These are phyloP conservation scores for Cheilosia variabilis DNA, from an alignment of 2,888 invertebrate genomes.

Conservation along the genomic window DNA sequence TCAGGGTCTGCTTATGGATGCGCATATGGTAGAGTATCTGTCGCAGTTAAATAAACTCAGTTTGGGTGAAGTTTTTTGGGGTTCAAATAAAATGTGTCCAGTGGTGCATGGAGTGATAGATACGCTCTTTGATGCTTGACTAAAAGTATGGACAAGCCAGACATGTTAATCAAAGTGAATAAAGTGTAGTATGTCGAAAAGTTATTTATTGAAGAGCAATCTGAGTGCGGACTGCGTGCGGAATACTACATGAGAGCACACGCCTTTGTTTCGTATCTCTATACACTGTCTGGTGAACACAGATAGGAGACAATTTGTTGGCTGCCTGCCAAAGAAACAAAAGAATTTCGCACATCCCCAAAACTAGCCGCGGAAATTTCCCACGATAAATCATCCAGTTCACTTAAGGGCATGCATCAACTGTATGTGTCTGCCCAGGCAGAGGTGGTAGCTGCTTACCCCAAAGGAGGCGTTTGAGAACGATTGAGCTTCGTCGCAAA, in stretches of 20 bases:
- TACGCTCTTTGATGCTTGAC: not conserved
- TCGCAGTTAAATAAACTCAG: not conserved
- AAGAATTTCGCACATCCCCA: not conserved
- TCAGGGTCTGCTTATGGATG: not conserved
- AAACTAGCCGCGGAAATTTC: not conserved
- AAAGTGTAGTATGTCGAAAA: not conserved
- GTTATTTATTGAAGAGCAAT: not conserved
- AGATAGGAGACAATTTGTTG: conserved; percentile 3
- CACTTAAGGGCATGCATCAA: not conserved
- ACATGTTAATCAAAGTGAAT: not conserved
- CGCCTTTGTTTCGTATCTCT: not conserved
- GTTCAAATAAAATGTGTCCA: not conserved
- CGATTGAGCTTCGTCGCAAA: not conserved
- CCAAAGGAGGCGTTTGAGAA: not conserved
- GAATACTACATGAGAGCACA: not conserved
- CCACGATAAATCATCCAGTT: conserved; percentile 45
- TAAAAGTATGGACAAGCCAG: not conserved
- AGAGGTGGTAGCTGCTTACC: not conserved
- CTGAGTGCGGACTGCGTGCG: not conserved
- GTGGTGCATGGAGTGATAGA: no score
- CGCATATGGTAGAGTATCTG: conserved; percentile 6
- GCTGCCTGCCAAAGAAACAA: not conserved
- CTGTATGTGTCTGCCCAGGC: not conserved
- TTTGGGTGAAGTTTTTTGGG: not conserved
- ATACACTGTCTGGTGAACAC: not conserved